Percentiles rank a stretch among this genome's conserved stretches.
Conservation (phyloP, 2,797 vertebrate genomes). For the Karalla daura region DNA sequence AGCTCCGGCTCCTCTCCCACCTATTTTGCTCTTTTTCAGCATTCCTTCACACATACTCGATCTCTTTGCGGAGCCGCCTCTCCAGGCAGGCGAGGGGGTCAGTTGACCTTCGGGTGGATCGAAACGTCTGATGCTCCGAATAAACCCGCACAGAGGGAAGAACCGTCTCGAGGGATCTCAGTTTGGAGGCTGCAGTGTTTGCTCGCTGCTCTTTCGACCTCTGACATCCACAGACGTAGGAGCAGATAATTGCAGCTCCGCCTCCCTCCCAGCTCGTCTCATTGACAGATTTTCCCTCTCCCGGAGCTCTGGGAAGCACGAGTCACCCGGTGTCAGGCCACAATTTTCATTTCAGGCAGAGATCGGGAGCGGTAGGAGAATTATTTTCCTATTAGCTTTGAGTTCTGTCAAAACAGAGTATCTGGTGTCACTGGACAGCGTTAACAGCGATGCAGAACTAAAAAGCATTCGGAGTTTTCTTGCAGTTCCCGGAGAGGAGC, state of each 20-base stretch:
- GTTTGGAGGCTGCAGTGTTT: slow-evolving; percentile 25
- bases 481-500: slow-evolving; percentile 1
- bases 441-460: slow-evolving; percentile 35
- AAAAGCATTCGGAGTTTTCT: slow-evolving; percentile 27
- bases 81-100: background rate
- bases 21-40: slow-evolving; percentile 29
- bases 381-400: slow-evolving; percentile 68
- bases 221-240: slow-evolving; percentile 17
- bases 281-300: slow-evolving; percentile 44
- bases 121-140: slow-evolving; percentile 6
- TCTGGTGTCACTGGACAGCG: slow-evolving; percentile 56
- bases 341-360: slow-evolving; percentile 57
- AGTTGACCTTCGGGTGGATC: slow-evolving; percentile 3
- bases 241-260: slow-evolving; percentile 5
- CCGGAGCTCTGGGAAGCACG: slow-evolving; percentile 41
- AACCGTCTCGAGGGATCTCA: background rate
- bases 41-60: slow-evolving; percentile 69
- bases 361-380: slow-evolving; percentile 48
- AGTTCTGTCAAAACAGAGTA: slow-evolving; percentile 72
- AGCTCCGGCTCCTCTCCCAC: slow-evolving; percentile 4
- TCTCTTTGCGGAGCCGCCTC: slow-evolving; percentile 38
- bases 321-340: slow-evolving; percentile 54
- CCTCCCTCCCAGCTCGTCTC: slow-evolving; percentile 13
- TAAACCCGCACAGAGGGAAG: slow-evolving; percentile 17
- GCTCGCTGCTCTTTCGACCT: slow-evolving; percentile 22